Conservation (phyloP, 2,888 invertebrate genomes). For the Anagyrus pseudococci region DNA sequence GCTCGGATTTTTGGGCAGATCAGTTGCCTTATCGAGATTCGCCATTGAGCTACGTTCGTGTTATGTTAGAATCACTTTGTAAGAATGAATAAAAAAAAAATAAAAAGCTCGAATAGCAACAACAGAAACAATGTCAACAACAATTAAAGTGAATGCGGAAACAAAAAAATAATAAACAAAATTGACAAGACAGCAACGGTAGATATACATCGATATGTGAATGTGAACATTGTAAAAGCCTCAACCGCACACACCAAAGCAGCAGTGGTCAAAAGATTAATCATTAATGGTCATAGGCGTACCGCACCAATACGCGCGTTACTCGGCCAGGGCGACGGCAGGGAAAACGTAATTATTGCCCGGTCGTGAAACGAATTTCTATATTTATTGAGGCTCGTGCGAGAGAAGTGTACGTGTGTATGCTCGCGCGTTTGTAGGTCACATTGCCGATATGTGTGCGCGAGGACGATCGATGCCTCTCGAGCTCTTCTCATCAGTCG, state of each 20-base stretch:
- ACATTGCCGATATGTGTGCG: constrained; percentile 25
- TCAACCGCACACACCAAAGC: constrained; percentile 57
- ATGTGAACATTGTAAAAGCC: too few relatives aligned
- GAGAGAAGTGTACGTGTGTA: background rate
- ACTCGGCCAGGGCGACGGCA: constrained; percentile 5
- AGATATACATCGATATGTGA: too few relatives aligned
- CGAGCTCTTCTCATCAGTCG: background rate
- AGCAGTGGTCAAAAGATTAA: constrained; percentile 38
- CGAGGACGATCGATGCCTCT: background rate
- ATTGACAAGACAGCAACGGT: too few relatives aligned
- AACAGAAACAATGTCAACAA: too few relatives aligned
- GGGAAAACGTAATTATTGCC: constrained; percentile 20
- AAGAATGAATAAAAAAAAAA: too few relatives aligned
- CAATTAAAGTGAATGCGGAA: too few relatives aligned
- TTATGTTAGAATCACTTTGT: too few relatives aligned
- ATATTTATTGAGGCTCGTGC: constrained; percentile 19
- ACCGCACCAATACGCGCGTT: background rate
- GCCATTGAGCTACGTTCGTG: too few relatives aligned
- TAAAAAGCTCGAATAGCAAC: too few relatives aligned
- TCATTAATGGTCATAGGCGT: background rate
- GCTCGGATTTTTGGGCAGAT: too few relatives aligned
- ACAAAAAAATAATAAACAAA: too few relatives aligned
- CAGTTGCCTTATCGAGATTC: too few relatives aligned
- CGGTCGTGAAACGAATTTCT: constrained; percentile 26
- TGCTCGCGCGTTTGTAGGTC: constrained; percentile 26